phyloP scores from a whole-genome alignment of 2,888 invertebrate species.

The Drosophila antonietae region DNA sequence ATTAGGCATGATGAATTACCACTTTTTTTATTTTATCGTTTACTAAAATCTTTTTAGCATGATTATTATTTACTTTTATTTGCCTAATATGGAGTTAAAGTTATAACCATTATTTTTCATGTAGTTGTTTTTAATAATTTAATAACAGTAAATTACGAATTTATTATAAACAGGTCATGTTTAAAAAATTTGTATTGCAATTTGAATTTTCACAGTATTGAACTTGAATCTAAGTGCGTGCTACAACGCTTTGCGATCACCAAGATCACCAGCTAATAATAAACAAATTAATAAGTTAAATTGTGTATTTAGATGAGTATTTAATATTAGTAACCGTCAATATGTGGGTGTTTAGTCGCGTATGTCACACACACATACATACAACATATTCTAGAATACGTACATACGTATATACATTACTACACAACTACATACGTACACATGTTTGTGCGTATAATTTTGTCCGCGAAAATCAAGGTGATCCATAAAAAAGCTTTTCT shows the following conservation, averaged over 20 bases:
- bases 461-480: slow-evolving; percentile 77
- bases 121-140: too few species aligned
- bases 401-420: slow-evolving; percentile 9
- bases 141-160: neutral
- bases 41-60: too few species aligned
- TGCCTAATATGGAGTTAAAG: too few species aligned
- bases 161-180: neutral
- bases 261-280: neutral
- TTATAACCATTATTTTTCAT: too few species aligned
- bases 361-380: slow-evolving; percentile 13
- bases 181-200: neutral
- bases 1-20: neutral
- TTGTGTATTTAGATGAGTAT: slow-evolving; percentile 1
- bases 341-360: slow-evolving; percentile 19
- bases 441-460: slow-evolving; percentile 29
- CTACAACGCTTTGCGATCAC: neutral
- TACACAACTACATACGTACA: slow-evolving; percentile 12
- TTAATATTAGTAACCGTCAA: slow-evolving; percentile 13
- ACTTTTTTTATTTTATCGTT: too few species aligned
- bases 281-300: neutral
- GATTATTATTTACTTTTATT: too few species aligned
- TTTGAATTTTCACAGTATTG: neutral
- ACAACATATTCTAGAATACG: neutral
- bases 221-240: neutral
- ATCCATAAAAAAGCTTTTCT: slow-evolving; percentile 62